Percentiles rank a stretch among this genome's conserved stretches.
These are phyloP conservation scores for Acanthaster planci DNA, from an alignment of 35 echinoderm and acorn worm genomes.

Conservation along the genomic window DNA sequence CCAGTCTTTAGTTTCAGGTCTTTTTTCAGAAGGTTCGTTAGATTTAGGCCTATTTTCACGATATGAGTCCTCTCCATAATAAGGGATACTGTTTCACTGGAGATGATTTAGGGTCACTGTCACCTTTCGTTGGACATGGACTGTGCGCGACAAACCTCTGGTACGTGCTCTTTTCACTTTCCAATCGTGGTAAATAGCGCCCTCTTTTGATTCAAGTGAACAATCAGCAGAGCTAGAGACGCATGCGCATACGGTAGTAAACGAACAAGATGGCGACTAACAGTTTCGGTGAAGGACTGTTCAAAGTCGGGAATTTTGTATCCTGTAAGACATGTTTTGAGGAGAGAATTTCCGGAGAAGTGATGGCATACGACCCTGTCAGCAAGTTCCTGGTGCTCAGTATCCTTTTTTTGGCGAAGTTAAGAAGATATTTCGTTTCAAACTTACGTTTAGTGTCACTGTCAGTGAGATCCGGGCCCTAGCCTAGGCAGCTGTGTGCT, in stretches of 20 bases:
- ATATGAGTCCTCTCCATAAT: too few species aligned
- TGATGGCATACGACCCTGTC: conserved; percentile 27
- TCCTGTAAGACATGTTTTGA: conserved; percentile 41
- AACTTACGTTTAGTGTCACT: too few species aligned
- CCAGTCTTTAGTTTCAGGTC: too few species aligned
- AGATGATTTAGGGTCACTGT: too few species aligned
- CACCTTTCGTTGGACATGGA: too few species aligned
- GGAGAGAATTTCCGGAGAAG: conserved; percentile 36
- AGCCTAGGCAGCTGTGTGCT: too few species aligned
- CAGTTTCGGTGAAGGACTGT: conserved; percentile 12
- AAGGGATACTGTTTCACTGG: too few species aligned
- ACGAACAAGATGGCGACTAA: conserved; percentile 25
- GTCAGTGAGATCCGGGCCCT: too few species aligned
- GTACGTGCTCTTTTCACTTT: too few species aligned
- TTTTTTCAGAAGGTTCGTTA: too few species aligned
- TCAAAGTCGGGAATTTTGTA: conserved; percentile 37
- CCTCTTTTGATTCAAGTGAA: background rate
- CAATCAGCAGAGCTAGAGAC: background rate
- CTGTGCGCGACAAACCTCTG: too few species aligned
- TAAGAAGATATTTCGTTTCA: background rate
- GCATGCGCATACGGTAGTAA: conserved; percentile 12
- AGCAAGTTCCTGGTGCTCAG: conserved; percentile 24
- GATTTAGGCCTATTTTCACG: too few species aligned
- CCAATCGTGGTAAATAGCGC: background rate
- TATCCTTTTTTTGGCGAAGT: conserved; percentile 29